These are phyloP conservation scores for Oscheius sp. DNA, from an alignment of 2,888 invertebrate genomes.

Conservation along the genomic window DNA sequence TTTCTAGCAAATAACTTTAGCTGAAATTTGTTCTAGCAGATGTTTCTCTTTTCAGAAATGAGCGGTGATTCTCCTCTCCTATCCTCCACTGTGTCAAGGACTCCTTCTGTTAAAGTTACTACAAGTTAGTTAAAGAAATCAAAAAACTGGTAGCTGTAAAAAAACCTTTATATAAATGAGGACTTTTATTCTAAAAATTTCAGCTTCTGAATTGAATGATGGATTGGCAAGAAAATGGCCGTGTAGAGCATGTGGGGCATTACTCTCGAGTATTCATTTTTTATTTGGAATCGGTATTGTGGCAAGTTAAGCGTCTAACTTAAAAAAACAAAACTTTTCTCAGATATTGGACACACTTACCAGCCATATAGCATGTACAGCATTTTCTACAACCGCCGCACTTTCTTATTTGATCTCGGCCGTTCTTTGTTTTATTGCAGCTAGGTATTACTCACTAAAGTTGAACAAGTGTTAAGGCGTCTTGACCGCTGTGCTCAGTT, in stretches of 20 bases:
- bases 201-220: background rate
- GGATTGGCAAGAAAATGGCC: conserved; percentile 34
- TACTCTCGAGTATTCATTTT: conserved; percentile 40
- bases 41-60: background rate
- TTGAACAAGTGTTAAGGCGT: conserved; percentile 27
- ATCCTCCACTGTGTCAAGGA: conserved; percentile 1
- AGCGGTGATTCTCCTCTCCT: conserved; percentile 3
- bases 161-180: background rate
- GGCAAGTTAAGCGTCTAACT: background rate
- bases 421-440: conserved; percentile 49
- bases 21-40: background rate
- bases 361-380: conserved; percentile 43
- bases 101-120: background rate
- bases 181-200: background rate
- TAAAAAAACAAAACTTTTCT: background rate
- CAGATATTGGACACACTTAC: conserved; percentile 47
- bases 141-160: background rate
- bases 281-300: conserved; percentile 33
- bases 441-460: conserved; percentile 15
- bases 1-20: background rate
- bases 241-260: conserved; percentile 36
- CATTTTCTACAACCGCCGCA: conserved; percentile 41
- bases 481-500: conserved; percentile 43
- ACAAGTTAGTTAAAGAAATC: background rate
- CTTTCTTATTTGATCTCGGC: conserved; percentile 39